Conservation (phyloP, 2,797 vertebrate genomes). For the Falco berigora region DNA sequence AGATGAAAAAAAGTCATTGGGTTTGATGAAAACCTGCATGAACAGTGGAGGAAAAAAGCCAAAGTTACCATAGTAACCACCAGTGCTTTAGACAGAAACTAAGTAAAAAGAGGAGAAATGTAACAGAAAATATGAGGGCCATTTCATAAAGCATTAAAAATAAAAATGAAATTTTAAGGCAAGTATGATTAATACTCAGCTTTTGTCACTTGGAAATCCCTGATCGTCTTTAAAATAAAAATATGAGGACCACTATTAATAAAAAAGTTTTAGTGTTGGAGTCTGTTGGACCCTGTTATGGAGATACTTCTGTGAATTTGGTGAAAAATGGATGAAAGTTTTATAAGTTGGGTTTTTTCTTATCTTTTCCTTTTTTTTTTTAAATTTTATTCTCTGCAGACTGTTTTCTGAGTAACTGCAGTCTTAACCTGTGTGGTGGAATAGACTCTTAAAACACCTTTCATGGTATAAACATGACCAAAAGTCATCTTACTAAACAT, state of each 20-base stretch:
- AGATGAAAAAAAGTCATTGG: constrained; percentile 60
- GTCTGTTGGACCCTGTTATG: neutral
- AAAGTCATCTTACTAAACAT: neutral
- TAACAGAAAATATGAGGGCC: constrained; percentile 35
- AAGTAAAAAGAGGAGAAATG: constrained; percentile 35
- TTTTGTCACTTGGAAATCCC: neutral
- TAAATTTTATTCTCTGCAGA: neutral
- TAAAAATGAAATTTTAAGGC: constrained; percentile 20
- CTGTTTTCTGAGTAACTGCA: neutral
- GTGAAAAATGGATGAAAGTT: neutral
- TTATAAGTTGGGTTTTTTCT: neutral
- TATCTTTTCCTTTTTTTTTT: neutral
- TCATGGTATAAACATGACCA: neutral
- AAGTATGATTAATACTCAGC: neutral
- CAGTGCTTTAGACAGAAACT: constrained; percentile 37
- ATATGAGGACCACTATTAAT: neutral
- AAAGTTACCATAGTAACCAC: constrained; percentile 66
- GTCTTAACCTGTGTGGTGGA: neutral
- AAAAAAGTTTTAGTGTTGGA: neutral
- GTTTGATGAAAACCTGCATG: constrained; percentile 66
- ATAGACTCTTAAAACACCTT: neutral
- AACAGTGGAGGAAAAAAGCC: constrained; percentile 39
- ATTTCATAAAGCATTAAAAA: constrained; percentile 47
- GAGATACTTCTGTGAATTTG: neutral
- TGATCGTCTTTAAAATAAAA: neutral